Evolutionary conservation across 1,140 invertebrate genomes (phyloP).

Genomic region (Trichonephila clavipes): DNA sequence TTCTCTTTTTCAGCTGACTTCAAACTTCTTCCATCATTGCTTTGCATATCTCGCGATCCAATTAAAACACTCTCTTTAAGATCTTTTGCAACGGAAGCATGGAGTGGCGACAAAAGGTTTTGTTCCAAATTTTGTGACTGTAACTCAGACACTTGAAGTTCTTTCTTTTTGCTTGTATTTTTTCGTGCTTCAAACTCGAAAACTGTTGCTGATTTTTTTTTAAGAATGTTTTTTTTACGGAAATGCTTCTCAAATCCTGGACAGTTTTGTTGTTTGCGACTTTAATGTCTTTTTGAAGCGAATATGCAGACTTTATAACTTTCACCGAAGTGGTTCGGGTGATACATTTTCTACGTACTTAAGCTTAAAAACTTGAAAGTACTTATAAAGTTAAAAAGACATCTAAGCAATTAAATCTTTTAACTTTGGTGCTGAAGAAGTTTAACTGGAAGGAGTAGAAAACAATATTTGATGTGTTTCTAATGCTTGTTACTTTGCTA

Average conservation of each 20-base stretch:
- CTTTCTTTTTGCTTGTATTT: not conserved
- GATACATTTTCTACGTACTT: not conserved
- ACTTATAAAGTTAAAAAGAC: too few relatives aligned
- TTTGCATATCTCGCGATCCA: slow-evolving; percentile 20
- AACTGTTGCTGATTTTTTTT: too few relatives aligned
- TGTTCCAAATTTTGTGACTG: not conserved
- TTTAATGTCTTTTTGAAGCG: not conserved
- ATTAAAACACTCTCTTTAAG: slow-evolving; percentile 14
- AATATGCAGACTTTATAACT: not conserved
- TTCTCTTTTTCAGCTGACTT: not conserved
- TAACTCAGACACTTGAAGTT: not conserved
- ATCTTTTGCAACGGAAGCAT: not conserved
- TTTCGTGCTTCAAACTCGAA: too few relatives aligned
- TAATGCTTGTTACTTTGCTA: too few relatives aligned
- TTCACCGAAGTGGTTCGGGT: not conserved
- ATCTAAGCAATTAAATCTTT: too few relatives aligned
- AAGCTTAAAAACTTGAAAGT: too few relatives aligned
- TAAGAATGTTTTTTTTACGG: not conserved
- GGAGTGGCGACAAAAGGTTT: slow-evolving; percentile 8
- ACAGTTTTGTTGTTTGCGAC: not conserved
- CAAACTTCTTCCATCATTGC: slow-evolving; percentile 20
- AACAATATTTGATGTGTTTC: too few relatives aligned
- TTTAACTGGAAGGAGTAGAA: too few relatives aligned
- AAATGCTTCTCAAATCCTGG: not conserved
- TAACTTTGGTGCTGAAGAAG: too few relatives aligned